These are phyloP conservation scores for Athetis lepigone DNA, from an alignment of 2,888 invertebrate genomes.

Conservation along the genomic window DNA sequence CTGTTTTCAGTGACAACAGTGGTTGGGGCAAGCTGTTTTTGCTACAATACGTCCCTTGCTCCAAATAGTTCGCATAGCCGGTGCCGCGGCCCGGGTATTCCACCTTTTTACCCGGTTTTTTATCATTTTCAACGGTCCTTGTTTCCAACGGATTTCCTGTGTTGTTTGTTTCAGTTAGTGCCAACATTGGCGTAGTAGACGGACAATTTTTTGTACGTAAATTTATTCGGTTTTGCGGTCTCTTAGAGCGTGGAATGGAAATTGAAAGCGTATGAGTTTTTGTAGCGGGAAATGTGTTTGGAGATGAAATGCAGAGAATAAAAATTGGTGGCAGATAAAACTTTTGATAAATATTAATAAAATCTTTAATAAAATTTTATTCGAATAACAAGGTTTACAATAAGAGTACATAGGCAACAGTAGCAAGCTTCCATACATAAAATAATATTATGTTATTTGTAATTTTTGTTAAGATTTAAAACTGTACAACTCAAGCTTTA, in stretches of 20 bases:
- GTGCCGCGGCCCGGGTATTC: constrained; percentile 40
- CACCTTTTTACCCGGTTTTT: constrained; percentile 51
- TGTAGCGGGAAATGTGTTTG: constrained; percentile 10
- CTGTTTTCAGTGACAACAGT: constrained; percentile 28
- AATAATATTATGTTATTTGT: no score
- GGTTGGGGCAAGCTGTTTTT: constrained; percentile 40
- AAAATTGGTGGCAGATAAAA: background rate
- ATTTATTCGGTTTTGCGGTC: constrained; percentile 45
- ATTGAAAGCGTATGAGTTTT: constrained; percentile 35
- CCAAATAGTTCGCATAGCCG: constrained; percentile 50
- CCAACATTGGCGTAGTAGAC: constrained; percentile 47
- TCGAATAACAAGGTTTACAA: no score
- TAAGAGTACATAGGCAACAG: no score
- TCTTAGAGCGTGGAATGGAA: constrained; percentile 44
- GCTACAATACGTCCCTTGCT: constrained; percentile 34
- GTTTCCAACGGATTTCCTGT: constrained; percentile 68
- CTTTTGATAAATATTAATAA: no score
- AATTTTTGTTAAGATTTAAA: no score
- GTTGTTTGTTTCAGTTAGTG: constrained; percentile 71
- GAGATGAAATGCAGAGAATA: background rate
- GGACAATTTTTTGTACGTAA: constrained; percentile 34
- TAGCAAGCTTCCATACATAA: no score
- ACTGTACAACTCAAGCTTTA: no score
- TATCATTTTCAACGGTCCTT: constrained; percentile 62
- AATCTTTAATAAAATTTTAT: no score